A percentile compares a stretch with the other conserved stretches of the same genome.
Evolutionary conservation across 1,140 invertebrate genomes (phyloP).

Genomic region (Meloidogyne exigua): DNA sequence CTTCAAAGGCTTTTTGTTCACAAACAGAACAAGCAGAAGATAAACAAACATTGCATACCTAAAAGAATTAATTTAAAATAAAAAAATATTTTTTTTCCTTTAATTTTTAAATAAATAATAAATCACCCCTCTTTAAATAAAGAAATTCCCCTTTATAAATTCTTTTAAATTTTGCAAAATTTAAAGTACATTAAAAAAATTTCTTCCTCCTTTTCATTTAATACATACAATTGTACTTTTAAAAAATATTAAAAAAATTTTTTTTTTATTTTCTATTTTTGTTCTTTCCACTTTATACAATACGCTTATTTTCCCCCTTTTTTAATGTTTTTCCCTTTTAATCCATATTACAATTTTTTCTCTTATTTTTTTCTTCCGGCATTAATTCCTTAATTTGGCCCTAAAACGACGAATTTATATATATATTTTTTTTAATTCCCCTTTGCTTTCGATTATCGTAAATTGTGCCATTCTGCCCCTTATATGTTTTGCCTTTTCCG

Average conservation of each 20-base stretch:
- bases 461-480: neutral
- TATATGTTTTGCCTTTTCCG: neutral
- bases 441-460: constrained; percentile 1
- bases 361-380: neutral
- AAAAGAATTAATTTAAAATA: neutral
- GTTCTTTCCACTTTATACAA: neutral
- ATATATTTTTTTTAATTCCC: neutral
- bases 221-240: neutral
- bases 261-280: constrained; percentile 3
- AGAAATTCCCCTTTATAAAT: too few species aligned
- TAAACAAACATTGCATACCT: neutral
- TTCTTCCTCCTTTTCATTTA: neutral
- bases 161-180: too few species aligned
- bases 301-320: neutral
- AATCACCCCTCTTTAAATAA: too few species aligned
- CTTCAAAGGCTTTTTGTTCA: constrained; percentile 2
- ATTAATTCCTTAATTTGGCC: neutral
- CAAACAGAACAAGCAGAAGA: neutral
- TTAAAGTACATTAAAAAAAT: neutral
- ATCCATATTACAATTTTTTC: neutral
- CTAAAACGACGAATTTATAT: neutral
- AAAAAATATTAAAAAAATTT: neutral
- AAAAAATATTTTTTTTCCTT: too few species aligned
- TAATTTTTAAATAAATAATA: too few species aligned
- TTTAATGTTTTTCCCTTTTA: neutral